Evolutionary conservation across 2,888 invertebrate species (phyloP), one percentile per base, ranked within the genome.

Genomic region (Drosophila anomalata): DNA sequence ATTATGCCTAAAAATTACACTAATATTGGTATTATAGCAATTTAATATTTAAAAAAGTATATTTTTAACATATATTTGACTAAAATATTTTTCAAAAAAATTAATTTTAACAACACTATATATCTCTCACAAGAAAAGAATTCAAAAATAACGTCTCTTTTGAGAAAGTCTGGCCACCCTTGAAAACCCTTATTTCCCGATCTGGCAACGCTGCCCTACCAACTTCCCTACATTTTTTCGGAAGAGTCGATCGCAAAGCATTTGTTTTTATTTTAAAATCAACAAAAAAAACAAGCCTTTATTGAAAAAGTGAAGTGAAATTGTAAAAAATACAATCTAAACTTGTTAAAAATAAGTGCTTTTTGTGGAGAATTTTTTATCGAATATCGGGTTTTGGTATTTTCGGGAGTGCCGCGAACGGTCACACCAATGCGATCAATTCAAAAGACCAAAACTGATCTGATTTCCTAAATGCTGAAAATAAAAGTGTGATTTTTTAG

Each of bases 351-450:
- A 12, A 7, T 14, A 36, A n/a, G n/a, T 36, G 14, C 14, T 36
- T 36, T 14, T 1, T 6, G 36, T 7, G 7, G 7, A 36, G 0
- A 36, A 29, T 3, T 36, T 12, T 12, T 33, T 3, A n/a, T 36
- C 3, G 12, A 8, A 41, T 17, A 17, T 0, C 41, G 17, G 17
- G 17, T 17, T 2, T 41, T 9, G 42, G 42, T 42, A 42, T 42
- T 42, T 2, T 42, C 14, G 11, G 7, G 6, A 8, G 0, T 11
- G 8, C 20, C 42, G 11, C 42, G 17, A 9, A 24, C 41, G 41
- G 17, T 41, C 41, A 53, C 36, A 41, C 7, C 24, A 26, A 26
- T 11, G 24, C 26, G 55, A 20, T 14, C 20, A 55, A 44, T 31
- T 20, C 31, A 42, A 33, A 44, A 44, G 14, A 29, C 8, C n/a